phyloP scores from a whole-genome alignment of 2,113 vertebrate genomes.

The Oreochromis tanganicae region DNA sequence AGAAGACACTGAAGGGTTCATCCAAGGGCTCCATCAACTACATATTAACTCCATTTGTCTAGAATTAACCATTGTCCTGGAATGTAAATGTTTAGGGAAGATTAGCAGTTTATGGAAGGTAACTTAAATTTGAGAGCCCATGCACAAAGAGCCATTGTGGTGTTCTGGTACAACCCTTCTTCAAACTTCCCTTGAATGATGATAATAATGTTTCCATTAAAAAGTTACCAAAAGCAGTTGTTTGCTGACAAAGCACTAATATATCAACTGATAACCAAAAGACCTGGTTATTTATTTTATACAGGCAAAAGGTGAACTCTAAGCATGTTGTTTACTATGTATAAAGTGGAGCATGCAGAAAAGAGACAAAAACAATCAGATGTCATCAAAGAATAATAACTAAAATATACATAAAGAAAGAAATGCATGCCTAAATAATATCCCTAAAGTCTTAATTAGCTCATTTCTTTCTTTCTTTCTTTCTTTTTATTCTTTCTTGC shows the following conservation, averaged over 20 bases:
- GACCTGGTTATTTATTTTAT: not conserved
- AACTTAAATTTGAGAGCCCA: not conserved
- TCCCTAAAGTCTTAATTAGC: not conserved
- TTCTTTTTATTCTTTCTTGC: not conserved
- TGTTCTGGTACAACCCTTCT: not conserved
- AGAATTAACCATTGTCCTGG: not conserved
- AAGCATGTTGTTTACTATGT: not conserved
- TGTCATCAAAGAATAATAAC: not conserved
- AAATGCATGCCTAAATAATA: not conserved
- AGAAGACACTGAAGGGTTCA: not conserved
- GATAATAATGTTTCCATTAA: not conserved
- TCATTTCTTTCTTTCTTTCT: not conserved
- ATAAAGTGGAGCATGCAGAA: not conserved
- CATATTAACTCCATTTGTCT: slow-evolving; percentile 26
- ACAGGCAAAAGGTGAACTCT: not conserved
- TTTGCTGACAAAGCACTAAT: not conserved
- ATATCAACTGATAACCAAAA: not conserved
- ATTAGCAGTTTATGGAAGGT: not conserved
- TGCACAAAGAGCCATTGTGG: not conserved
- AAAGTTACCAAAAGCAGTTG: not conserved
- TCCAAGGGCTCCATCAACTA: not conserved
- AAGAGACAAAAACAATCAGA: not conserved
- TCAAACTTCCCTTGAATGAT: not conserved
- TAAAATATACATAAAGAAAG: not conserved
- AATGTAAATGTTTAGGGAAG: slow-evolving; percentile 21